phyloP scores from a whole-genome alignment of 2,888 invertebrate species.

The Hirtodrosophila trivittata region DNA sequence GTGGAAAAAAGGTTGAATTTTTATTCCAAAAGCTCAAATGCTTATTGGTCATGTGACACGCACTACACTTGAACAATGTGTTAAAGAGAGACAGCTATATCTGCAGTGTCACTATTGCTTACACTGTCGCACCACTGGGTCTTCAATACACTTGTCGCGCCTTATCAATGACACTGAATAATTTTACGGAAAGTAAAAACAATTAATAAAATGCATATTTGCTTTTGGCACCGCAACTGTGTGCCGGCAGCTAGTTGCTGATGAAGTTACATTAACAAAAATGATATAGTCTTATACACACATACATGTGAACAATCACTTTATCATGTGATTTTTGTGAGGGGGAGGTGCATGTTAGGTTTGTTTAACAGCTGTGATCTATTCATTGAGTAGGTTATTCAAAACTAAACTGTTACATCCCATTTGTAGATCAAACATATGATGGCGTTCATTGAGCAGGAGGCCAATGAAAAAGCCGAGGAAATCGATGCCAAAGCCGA shows the following conservation, averaged over 20 bases:
- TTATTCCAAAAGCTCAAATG: conserved; percentile 37
- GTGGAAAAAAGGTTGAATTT: conserved; percentile 29
- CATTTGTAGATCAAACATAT: conserved; percentile 96
- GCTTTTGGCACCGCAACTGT: conserved; percentile 19
- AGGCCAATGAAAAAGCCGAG: conserved; percentile 99
- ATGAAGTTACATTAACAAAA: no score
- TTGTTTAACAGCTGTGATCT: no score
- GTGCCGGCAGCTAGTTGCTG: no score
- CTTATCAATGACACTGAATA: conserved; percentile 57
- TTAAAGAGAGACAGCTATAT: conserved; percentile 63
- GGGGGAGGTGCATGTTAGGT: no score
- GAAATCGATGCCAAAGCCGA: conserved; percentile 99
- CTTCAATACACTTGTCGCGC: conserved; percentile 27
- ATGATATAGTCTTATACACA: no score
- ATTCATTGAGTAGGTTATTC: no score
- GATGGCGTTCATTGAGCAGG: conserved; percentile 99
- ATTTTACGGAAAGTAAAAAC: conserved; percentile 43
- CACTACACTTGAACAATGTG: conserved; percentile 59
- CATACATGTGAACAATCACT: no score
- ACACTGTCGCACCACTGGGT: conserved; percentile 45
- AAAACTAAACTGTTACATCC: background rate
- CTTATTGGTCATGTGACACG: conserved; percentile 78
- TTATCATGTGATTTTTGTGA: no score
- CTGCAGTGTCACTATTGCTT: conserved; percentile 15
- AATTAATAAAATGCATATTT: conserved; percentile 32